phyloP scores from a whole-genome alignment of 2,797 vertebrate species.

The Pangasius macronema region DNA sequence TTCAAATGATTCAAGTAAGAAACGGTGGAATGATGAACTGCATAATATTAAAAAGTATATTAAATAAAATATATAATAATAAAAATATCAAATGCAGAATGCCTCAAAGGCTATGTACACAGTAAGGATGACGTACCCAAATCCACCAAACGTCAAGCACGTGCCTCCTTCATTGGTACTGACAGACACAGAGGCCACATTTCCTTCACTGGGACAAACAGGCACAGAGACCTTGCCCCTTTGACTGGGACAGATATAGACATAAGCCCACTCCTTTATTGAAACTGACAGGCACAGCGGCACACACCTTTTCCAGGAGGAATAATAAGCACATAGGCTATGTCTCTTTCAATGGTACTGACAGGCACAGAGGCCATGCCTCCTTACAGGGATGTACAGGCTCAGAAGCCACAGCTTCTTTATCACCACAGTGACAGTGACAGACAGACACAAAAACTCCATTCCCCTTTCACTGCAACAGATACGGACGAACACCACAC shows the following conservation, averaged over 20 bases:
- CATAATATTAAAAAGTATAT: neutral
- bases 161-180: neutral
- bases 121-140: no score
- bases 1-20: neutral
- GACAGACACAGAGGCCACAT: neutral
- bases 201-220: neutral
- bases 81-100: neutral
- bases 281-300: neutral
- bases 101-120: neutral
- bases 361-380: neutral
- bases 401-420: neutral
- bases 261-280: neutral
- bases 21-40: neutral
- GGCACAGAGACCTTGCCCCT: neutral
- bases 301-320: neutral
- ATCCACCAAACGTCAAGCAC: neutral
- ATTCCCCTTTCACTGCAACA: neutral
- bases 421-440: neutral
- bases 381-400: neutral
- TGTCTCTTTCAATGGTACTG: neutral
- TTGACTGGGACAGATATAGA: neutral
- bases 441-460: neutral
- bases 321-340: neutral
- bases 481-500: neutral
- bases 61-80: no score